These are phyloP conservation scores for Drosophila pallidifrons DNA, from an alignment of 1,140 invertebrate species.

Conservation along the genomic window DNA sequence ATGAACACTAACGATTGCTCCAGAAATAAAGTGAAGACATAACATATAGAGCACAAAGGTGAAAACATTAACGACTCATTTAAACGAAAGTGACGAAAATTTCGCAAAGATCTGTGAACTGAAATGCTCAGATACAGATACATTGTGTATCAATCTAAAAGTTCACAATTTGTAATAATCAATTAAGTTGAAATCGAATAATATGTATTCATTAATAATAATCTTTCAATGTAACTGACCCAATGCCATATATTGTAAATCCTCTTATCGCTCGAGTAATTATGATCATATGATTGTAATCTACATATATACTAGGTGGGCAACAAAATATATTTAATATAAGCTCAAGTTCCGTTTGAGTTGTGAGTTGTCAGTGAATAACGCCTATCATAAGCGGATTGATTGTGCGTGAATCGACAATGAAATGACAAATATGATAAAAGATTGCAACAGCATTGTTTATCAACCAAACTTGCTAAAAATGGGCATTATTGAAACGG, in stretches of 20 bases:
- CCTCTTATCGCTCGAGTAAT: too few relatives aligned
- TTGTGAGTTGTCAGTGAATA: slow-evolving; percentile 40
- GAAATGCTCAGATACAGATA: too few relatives aligned
- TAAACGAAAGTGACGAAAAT: neutral
- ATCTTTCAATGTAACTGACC: too few relatives aligned
- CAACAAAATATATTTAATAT: slow-evolving; percentile 21
- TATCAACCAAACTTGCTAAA: slow-evolving; percentile 43
- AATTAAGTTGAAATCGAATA: too few relatives aligned
- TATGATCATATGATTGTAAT: neutral
- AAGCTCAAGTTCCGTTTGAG: neutral
- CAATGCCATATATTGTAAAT: too few relatives aligned
- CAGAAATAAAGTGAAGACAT: slow-evolving; percentile 28
- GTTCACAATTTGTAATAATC: too few relatives aligned
- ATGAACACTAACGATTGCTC: slow-evolving; percentile 20
- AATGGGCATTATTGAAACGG: slow-evolving; percentile 63
- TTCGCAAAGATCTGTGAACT: neutral
- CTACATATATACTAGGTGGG: slow-evolving; percentile 3
- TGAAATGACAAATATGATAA: slow-evolving; percentile 52
- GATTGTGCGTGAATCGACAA: slow-evolving; percentile 54
- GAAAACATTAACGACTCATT: slow-evolving; percentile 2
- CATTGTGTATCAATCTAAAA: too few relatives aligned
- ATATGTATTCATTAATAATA: too few relatives aligned
- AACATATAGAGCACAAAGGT: neutral
- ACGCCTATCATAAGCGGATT: slow-evolving; percentile 36
- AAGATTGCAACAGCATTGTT: slow-evolving; percentile 62